phyloP scores from a whole-genome alignment of 64 coral and sea anemone genomes.

The Porites australiensis region DNA sequence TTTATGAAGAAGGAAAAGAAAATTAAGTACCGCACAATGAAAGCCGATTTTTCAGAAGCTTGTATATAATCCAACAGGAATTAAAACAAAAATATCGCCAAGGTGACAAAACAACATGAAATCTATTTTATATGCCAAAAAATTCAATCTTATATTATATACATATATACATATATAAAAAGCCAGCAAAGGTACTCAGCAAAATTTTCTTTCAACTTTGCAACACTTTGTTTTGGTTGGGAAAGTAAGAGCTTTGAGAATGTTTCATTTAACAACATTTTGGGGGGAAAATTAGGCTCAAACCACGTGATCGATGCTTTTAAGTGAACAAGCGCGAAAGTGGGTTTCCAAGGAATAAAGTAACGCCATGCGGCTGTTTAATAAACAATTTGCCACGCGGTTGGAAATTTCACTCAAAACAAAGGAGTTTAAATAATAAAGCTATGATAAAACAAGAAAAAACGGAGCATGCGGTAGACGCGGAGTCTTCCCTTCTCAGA shows the following conservation, averaged over 20 bases:
- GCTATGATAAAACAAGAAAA: not conserved
- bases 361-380: not conserved
- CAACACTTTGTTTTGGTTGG: too few relatives aligned
- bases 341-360: not conserved
- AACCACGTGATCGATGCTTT: not conserved
- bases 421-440: not conserved
- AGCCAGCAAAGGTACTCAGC: too few relatives aligned
- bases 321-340: not conserved
- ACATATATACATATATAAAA: too few relatives aligned
- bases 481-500: not conserved
- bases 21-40: not conserved
- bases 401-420: not conserved
- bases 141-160: too few relatives aligned
- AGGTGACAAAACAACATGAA: not conserved
- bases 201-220: too few relatives aligned
- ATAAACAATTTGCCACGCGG: not conserved
- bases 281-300: not conserved
- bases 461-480: not conserved
- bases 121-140: too few relatives aligned
- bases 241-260: too few relatives aligned
- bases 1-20: not conserved
- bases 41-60: not conserved
- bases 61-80: not conserved
- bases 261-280: not conserved
- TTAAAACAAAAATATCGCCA: not conserved